phyloP scores from a whole-genome alignment of 2,113 vertebrate species.

The Fulmarus glacialis region DNA sequence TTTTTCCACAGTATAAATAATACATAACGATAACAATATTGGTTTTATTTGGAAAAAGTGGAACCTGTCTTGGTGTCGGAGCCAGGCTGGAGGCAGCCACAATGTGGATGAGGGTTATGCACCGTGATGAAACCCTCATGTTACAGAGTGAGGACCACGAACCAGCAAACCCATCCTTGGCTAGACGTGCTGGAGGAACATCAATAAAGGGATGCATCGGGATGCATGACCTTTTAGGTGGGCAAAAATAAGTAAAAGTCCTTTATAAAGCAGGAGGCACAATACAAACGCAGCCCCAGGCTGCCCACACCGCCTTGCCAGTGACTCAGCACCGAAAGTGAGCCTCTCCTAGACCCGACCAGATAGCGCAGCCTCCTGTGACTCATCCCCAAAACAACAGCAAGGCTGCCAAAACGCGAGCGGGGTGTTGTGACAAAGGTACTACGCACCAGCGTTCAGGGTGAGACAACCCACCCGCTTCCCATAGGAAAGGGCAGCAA shows the following conservation, averaged over 20 bases:
- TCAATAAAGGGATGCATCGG: neutral
- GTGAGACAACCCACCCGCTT: neutral
- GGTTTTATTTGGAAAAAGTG: neutral
- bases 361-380: neutral
- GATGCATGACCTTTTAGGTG: neutral
- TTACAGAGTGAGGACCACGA: accelerated
- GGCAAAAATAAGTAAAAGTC: neutral
- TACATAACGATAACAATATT: neutral
- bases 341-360: neutral
- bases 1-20: neutral
- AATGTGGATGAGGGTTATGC: neutral
- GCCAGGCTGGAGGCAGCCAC: neutral
- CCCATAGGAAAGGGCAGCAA: neutral
- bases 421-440: neutral
- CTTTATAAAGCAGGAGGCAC: neutral
- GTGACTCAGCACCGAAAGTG: conserved; percentile 28
- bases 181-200: neutral
- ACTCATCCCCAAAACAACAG: neutral
- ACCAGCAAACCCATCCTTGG: neutral
- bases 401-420: neutral
- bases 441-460: neutral
- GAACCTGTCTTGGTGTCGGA: neutral
- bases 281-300: neutral
- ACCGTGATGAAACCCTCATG: accelerated
- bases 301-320: neutral